phyloP scores from a whole-genome alignment of 2,888 invertebrate species.

The Tetropium fuscum region DNA sequence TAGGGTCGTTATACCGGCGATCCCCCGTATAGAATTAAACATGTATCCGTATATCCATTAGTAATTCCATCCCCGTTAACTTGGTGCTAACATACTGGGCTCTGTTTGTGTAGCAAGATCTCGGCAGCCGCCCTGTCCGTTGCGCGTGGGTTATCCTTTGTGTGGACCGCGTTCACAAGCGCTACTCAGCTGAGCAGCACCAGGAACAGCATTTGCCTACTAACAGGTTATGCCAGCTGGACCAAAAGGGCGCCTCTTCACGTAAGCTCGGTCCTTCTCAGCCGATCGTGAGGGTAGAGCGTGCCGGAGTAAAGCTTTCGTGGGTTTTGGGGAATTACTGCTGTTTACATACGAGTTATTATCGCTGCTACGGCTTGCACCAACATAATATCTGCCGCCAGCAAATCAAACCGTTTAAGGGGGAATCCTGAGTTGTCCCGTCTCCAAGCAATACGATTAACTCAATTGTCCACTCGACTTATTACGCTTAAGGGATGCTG shows the following conservation, averaged over 20 bases:
- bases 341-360: conserved; percentile 22
- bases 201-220: conserved; percentile 56
- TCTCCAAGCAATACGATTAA: too few relatives aligned
- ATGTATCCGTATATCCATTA: conserved; percentile 60
- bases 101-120: conserved; percentile 61
- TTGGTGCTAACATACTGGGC: conserved; percentile 61
- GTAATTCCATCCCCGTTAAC: conserved; percentile 61
- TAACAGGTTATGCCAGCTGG: conserved; percentile 57
- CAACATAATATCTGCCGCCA: too few relatives aligned
- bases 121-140: conserved; percentile 45
- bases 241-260: conserved; percentile 36
- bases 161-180: conserved; percentile 37
- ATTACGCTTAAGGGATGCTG: too few relatives aligned
- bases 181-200: conserved; percentile 44
- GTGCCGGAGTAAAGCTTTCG: conserved; percentile 15
- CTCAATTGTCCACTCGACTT: too few relatives aligned
- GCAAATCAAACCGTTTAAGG: too few relatives aligned
- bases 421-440: too few relatives aligned
- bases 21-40: conserved; percentile 57
- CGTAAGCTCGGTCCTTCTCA: conserved; percentile 17
- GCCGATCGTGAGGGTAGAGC: conserved; percentile 11
- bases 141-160: conserved; percentile 47
- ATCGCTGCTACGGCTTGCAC: too few relatives aligned
- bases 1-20: conserved; percentile 55
- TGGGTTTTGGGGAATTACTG: conserved; percentile 14